Base-by-base conservation (phyloP, 2,888 invertebrate genomes). In the Cryptus viduatorius region DNA sequence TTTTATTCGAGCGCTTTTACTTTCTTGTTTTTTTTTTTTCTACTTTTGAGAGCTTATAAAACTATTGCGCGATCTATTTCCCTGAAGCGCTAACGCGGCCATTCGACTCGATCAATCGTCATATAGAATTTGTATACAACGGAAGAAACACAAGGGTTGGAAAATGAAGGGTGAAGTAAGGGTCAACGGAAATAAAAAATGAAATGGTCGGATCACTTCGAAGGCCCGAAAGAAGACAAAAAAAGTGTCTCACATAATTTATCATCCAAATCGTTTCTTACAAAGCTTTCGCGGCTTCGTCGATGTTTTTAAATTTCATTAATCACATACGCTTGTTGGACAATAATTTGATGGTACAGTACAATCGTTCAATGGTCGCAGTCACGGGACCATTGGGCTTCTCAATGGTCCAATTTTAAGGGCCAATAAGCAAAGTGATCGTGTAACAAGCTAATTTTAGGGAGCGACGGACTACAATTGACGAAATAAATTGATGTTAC, bases 61-160 rank as follows among this genome's bases (percentile, higher is more conserved):
- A 80, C 59, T 67, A 59, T 56, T 31, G 46, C 19, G 24, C n/a
- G n/a, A 59, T 61, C 73, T 19, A 14, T 50, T 73, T 68, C 8
- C 24, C 46, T 68, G 12, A 12, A 12, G 56, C 24, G 19, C 31
- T 50, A 24, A 31, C 53, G 71, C 46, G 44, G 37, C 29, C 42
- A 16, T 24, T 64, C 48, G 24, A 16, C 31, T 73, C 79, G 72
- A 80, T 80, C 79, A 67, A 73, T 80, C 79, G 79, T 80, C 53
- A 56, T 80, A 67, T 73, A 80, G 16, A 56, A 73, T 8, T 53
- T 37, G 37, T 16, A 53, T 19, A 16, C 53, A 16, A 16, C 14
- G n/a, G 50, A 2, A 50, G 50, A 50, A 12, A 50, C 50, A 16
- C 50, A 16, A 16, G 7, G 10, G n/a, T n/a, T 16, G 50, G 16